A percentile compares a stretch with the other conserved stretches of the same genome.
phyloP scores from a whole-genome alignment of 2,113 vertebrate genomes.

The Etheostoma cragini region DNA sequence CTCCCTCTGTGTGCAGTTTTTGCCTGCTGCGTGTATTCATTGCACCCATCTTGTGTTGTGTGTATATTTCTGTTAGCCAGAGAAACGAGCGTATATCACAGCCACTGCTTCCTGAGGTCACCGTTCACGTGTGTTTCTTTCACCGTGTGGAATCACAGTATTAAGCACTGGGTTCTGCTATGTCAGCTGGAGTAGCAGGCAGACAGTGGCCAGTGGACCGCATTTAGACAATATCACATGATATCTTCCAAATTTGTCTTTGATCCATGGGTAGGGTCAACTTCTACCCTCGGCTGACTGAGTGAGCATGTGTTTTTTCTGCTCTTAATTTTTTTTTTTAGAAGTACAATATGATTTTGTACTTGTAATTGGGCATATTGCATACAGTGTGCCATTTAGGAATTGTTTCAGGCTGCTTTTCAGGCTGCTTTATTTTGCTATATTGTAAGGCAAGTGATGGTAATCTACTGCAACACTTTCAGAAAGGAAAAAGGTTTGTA shows the following conservation, averaged over 20 bases:
- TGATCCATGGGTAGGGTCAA: conserved; percentile 47
- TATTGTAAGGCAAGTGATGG: conserved; percentile 16
- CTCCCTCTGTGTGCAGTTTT: conserved; percentile 65
- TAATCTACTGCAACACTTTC: not conserved
- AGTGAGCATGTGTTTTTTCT: conserved; percentile 58
- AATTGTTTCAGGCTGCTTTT: not conserved
- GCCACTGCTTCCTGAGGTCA: conserved; percentile 65
- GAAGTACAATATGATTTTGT: not conserved
- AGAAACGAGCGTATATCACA: conserved; percentile 25
- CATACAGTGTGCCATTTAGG: not conserved
- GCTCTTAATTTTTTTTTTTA: conserved; percentile 17
- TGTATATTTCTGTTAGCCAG: conserved; percentile 7
- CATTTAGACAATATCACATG: not conserved
- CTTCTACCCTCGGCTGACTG: conserved; percentile 50
- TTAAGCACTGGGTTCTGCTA: conserved; percentile 30
- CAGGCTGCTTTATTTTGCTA: not conserved
- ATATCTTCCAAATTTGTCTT: conserved; percentile 1
- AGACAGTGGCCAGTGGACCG: conserved; percentile 11
- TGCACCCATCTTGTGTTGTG: conserved; percentile 20
- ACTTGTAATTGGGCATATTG: not conserved
- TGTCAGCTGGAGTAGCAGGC: conserved; percentile 18
- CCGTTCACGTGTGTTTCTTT: conserved; percentile 50
- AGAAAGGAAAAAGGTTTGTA: not conserved
- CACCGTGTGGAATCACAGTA: conserved; percentile 50
- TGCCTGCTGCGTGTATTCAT: conserved; percentile 40